phyloP scores from a whole-genome alignment of 2,113 vertebrate species.

The Redunca redunca region DNA sequence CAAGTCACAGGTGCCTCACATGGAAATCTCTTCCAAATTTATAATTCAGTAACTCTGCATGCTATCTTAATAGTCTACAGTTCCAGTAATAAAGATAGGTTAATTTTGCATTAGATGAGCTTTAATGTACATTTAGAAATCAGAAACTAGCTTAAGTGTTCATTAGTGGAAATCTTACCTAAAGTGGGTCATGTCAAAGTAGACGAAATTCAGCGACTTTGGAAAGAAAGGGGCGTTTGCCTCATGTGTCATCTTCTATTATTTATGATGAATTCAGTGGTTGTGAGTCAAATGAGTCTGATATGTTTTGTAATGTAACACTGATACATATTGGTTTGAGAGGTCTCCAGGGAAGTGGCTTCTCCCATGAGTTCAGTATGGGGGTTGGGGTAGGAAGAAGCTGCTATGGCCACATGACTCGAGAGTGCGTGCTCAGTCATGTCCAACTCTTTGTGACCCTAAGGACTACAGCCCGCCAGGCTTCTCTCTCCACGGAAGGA shows the following conservation, averaged over 20 bases:
- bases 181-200: conserved; percentile 65
- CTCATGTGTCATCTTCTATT: conserved; percentile 2
- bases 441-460: not conserved
- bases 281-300: not conserved
- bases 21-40: conserved; percentile 64
- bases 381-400: not conserved
- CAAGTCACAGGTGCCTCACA: conserved; percentile 51
- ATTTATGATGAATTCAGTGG: conserved; percentile 13
- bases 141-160: conserved; percentile 69
- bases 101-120: conserved; percentile 73
- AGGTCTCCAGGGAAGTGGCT: not conserved
- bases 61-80: conserved; percentile 64
- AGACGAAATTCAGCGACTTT: conserved; percentile 50
- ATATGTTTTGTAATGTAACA: not conserved
- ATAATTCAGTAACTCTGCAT: conserved; percentile 63
- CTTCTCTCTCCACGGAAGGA: not conserved
- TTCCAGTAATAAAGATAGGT: conserved; percentile 73
- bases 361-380: not conserved
- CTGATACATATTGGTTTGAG: not conserved
- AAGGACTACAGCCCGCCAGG: not conserved
- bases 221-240: not conserved
- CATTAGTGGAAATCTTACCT: conserved; percentile 67
- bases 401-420: not conserved
- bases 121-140: conserved; percentile 64
- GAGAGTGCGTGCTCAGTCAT: not conserved